phyloP scores from a whole-genome alignment of 1,140 invertebrate species.

The Cydia strobilella region DNA sequence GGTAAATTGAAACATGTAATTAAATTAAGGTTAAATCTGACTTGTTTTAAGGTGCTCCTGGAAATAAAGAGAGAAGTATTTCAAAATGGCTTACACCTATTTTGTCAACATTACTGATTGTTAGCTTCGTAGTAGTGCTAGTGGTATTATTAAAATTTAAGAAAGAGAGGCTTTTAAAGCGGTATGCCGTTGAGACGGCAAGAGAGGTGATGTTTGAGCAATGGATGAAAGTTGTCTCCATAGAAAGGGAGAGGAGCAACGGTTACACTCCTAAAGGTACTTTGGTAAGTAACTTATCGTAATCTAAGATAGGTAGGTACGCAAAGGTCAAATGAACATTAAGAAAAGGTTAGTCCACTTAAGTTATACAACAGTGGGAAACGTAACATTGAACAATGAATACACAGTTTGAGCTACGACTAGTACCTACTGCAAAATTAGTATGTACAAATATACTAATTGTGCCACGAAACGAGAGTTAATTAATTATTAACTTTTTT shows the following conservation, averaged over 20 bases:
- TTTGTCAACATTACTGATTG: neutral
- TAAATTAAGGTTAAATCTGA: too few species aligned
- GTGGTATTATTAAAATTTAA: neutral
- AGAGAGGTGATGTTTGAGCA: slow-evolving; percentile 19
- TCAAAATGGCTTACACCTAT: neutral
- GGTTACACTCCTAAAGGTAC: slow-evolving; percentile 5
- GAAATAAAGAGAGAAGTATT: neutral
- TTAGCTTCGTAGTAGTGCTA: neutral
- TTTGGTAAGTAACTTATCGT: slow-evolving; percentile 1
- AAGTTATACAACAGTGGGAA: neutral
- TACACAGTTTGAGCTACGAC: neutral
- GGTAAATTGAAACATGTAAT: too few species aligned
- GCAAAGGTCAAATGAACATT: neutral
- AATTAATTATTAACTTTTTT: neutral
- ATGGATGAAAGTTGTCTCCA: slow-evolving; percentile 12
- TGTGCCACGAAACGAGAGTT: too few species aligned
- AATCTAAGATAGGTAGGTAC: too few species aligned
- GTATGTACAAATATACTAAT: too few species aligned
- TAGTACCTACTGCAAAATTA: too few species aligned
- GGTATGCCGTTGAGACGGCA: neutral
- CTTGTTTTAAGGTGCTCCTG: neutral
- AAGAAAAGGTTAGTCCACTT: neutral
- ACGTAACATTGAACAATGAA: neutral
- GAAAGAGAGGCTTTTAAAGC: neutral
- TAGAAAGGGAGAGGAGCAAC: slow-evolving; percentile 24